These are phyloP conservation scores for Merluccius polli DNA, from an alignment of 2,797 vertebrate genomes.

Conservation along the genomic window DNA sequence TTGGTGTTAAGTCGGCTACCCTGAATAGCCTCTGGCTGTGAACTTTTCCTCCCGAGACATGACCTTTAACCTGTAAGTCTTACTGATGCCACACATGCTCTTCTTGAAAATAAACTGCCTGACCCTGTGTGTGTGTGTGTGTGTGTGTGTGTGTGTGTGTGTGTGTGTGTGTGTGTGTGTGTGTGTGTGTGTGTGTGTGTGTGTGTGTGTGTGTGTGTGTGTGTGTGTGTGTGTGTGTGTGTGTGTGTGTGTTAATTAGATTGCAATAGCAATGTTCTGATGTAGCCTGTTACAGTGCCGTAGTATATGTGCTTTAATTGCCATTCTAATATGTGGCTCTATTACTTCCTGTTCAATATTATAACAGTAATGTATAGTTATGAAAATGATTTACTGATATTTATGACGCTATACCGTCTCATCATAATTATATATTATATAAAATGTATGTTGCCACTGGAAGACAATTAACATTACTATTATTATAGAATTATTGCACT, in stretches of 20 bases:
- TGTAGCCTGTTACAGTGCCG: neutral
- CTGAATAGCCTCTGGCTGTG: constrained; percentile 22
- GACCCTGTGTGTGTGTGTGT: neutral
- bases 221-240: too few species aligned
- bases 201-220: neutral
- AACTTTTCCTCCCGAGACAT: constrained; percentile 32
- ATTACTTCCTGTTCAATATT: neutral
- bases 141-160: constrained; percentile 3
- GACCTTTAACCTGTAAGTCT: constrained; percentile 35
- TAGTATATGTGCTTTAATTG: neutral
- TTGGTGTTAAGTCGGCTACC: neutral
- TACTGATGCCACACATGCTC: constrained; percentile 27
- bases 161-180: neutral
- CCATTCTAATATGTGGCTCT: neutral
- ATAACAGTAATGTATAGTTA: neutral
- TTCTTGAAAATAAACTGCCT: constrained; percentile 24
- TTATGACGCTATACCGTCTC: neutral
- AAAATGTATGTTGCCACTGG: too few species aligned
- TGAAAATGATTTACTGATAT: neutral
- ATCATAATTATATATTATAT: too few species aligned
- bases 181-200: constrained; percentile 15
- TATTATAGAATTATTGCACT: neutral
- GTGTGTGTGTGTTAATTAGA: neutral
- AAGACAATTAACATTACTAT: neutral
- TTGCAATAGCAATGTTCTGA: neutral